These are phyloP conservation scores for Dione juno DNA, from an alignment of 2,888 invertebrate species.

Conservation along the genomic window DNA sequence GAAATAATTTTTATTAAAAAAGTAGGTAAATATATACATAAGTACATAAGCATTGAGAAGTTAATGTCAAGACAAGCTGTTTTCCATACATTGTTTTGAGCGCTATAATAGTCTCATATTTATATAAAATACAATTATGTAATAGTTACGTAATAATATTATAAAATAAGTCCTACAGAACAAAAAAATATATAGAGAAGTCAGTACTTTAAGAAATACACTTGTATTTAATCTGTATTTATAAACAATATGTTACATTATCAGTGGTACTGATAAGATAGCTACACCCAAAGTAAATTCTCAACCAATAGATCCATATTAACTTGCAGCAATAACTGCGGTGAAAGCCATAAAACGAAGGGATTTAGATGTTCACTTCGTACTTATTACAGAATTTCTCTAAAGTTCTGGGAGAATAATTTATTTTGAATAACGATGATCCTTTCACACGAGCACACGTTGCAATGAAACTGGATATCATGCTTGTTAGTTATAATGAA, in stretches of 20 bases:
- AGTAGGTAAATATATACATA: no score
- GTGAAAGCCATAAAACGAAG: slow-evolving; percentile 74
- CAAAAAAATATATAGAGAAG: no score
- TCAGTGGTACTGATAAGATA: neutral
- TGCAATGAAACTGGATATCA: slow-evolving; percentile 39
- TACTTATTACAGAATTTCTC: slow-evolving; percentile 69
- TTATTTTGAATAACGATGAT: slow-evolving; percentile 50
- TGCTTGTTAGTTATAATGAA: slow-evolving; percentile 40
- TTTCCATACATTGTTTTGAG: no score
- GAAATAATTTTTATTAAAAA: no score
- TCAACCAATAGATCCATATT: slow-evolving; percentile 58
- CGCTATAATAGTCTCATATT: no score
- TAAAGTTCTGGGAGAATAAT: slow-evolving; percentile 64
- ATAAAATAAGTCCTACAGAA: no score
- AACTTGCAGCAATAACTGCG: slow-evolving; percentile 61
- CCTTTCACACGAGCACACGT: slow-evolving; percentile 44
- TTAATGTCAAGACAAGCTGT: no score
- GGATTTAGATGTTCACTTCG: slow-evolving; percentile 64
- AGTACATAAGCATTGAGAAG: no score
- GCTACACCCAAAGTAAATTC: slow-evolving; percentile 41
- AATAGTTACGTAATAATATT: no score
- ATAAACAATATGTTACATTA: neutral
- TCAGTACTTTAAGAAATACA: neutral
- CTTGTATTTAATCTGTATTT: neutral
- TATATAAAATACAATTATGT: no score